Base-by-base conservation (phyloP, 2,113 vertebrate genomes). In the Lepus americanus region DNA sequence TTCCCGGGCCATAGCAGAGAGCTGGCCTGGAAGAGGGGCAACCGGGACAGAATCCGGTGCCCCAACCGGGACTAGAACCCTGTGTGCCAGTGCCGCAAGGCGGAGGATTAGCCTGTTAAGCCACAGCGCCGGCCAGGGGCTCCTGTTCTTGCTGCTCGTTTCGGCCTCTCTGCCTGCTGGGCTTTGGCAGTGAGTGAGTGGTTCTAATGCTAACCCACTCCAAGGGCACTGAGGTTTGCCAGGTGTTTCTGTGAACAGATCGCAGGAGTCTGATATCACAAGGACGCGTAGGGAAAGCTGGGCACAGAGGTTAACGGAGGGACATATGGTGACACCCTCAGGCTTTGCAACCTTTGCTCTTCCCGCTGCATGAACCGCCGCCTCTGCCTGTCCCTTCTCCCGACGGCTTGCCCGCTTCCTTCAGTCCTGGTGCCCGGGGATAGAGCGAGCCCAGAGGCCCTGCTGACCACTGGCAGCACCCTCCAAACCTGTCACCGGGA, bases 181-280 rank as follows among this genome's bases (percentile, higher is more conserved):
- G 81, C 67, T 67, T 72, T 29, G 51, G 44, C 44, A 44, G 44
- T 44, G 67, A 6, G 6, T 69, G 29, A 64, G 63, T 72, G 87
- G 22, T 29, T 87, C 27, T 31, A 39, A 23, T 64, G 44, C 77
- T 69, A 82, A 83, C 72, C 29, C 61, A 82, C 53, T 74, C n/a
- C 8, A 59, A 79, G 55, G 77, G 39, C 72, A 61, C 33, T 90
- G 77, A 77, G 72, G n/a, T 82, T 77, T 83, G 61, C 55, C 59
- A 64, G n/a, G 9, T 74, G 13, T 44, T 72, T 49, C 36, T 51
- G 31, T 82, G 63, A 70, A 51, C 55, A 73, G 39, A 12, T 36
- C 25, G 31, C 17, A n/a, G 44, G 36, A 11, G 19, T 78, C 33
- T 83, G 88, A 44, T 44, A 77, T 33, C 6, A 82, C 6, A 29